Conservation (phyloP, 1,140 invertebrate genomes). For the Archivesica marissinica region DNA sequence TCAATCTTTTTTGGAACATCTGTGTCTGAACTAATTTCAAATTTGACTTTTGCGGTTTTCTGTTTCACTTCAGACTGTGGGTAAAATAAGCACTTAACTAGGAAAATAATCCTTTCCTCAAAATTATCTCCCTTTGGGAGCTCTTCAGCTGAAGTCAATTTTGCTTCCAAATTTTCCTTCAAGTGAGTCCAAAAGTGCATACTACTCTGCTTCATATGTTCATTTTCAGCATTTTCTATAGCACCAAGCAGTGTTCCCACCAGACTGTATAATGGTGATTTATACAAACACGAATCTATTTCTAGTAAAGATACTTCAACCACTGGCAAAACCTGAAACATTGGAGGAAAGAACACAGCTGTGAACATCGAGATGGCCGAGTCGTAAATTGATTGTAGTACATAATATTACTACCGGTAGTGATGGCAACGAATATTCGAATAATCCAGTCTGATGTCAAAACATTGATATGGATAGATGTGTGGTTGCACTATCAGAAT, state of each 20-base stretch:
- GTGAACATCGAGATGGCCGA: not conserved
- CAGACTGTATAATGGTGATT: constrained; percentile 69
- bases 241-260: constrained; percentile 65
- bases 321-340: constrained; percentile 74
- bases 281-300: constrained; percentile 68
- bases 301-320: constrained; percentile 77
- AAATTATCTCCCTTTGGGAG: constrained; percentile 51
- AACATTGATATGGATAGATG: too few species aligned
- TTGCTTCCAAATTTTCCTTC: constrained; percentile 59
- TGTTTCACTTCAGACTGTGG: constrained; percentile 55
- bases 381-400: not conserved
- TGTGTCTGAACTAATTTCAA: constrained; percentile 13
- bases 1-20: not conserved
- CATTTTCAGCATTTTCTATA: constrained; percentile 58
- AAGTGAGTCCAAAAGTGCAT: constrained; percentile 69
- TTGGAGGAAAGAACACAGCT: too few species aligned
- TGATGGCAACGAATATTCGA: too few species aligned
- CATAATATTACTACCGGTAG: too few species aligned
- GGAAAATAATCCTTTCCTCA: constrained; percentile 60
- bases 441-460: too few species aligned
- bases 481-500: too few species aligned
- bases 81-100: constrained; percentile 65
- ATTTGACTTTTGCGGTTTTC: constrained; percentile 66
- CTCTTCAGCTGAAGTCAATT: constrained; percentile 33
- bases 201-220: not conserved